Evolutionary conservation across 2,113 vertebrate species (phyloP).

Genomic region (Hippocampus zosterae): DNA sequence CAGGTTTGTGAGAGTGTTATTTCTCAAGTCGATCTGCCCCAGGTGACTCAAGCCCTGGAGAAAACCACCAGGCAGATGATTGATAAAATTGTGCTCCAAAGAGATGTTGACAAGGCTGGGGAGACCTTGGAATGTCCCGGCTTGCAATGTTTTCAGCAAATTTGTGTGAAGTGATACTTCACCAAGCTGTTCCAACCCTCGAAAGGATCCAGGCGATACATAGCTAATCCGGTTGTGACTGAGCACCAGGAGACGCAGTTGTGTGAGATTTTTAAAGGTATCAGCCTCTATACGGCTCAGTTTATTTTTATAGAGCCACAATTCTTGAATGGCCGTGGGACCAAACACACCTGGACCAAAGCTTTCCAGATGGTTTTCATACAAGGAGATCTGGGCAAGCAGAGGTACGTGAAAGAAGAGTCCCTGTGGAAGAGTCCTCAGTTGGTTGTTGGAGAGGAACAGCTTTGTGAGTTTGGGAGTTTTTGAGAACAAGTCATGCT

Average conservation of each 20-base stretch:
- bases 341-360: constrained; percentile 77
- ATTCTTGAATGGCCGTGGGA: constrained; percentile 72
- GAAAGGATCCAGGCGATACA: constrained; percentile 73
- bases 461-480: constrained; percentile 79
- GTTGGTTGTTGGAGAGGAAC: constrained; percentile 82
- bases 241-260: constrained; percentile 79
- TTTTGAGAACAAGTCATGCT: constrained; percentile 74
- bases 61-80: constrained; percentile 69
- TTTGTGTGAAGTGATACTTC: constrained; percentile 89
- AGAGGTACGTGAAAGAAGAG: constrained; percentile 77
- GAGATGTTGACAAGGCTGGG: constrained; percentile 82
- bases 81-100: constrained; percentile 82
- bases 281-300: constrained; percentile 72
- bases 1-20: constrained; percentile 80
- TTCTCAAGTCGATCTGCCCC: constrained; percentile 76
- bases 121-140: constrained; percentile 70
- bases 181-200: constrained; percentile 73
- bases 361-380: constrained; percentile 78
- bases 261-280: constrained; percentile 79
- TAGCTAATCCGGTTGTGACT: constrained; percentile 80
- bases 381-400: constrained; percentile 81
- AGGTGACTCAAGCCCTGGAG: constrained; percentile 69
- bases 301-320: constrained; percentile 90
- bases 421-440: constrained; percentile 74
- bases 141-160: constrained; percentile 64